Conservation (phyloP, 2,797 vertebrate genomes). For the Synanceia verrucosa region DNA sequence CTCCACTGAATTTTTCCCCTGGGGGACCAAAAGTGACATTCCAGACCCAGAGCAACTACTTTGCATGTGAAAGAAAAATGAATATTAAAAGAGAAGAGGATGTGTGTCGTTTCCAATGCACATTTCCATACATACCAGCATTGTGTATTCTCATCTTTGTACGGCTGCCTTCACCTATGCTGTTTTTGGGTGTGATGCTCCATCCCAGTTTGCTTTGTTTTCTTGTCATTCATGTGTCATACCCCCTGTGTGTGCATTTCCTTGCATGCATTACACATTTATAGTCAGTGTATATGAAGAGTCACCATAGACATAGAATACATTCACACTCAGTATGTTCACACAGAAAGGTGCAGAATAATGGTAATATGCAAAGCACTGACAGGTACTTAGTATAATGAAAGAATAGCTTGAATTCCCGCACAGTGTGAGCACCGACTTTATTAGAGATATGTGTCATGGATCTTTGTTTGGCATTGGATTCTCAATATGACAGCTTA, state of each 20-base stretch:
- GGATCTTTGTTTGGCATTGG: background rate
- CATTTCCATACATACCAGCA: conserved; percentile 32
- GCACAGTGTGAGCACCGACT: background rate
- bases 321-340: background rate
- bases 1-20: conserved; percentile 63
- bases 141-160: conserved; percentile 23
- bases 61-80: conserved; percentile 69
- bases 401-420: background rate
- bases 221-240: background rate
- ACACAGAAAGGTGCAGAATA: background rate
- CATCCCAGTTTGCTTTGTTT: background rate
- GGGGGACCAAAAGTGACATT: conserved; percentile 67
- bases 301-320: background rate
- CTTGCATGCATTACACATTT: background rate
- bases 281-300: background rate
- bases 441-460: background rate
- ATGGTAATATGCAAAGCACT: background rate
- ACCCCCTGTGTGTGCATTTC: background rate
- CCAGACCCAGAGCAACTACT: conserved; percentile 60
- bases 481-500: background rate
- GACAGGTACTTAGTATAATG: background rate
- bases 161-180: background rate
- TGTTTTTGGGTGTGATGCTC: conserved; percentile 1
- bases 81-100: conserved; percentile 63
- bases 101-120: conserved; percentile 19